Conservation (phyloP, 2,888 invertebrate genomes). For the Cactoblastis cactorum region DNA sequence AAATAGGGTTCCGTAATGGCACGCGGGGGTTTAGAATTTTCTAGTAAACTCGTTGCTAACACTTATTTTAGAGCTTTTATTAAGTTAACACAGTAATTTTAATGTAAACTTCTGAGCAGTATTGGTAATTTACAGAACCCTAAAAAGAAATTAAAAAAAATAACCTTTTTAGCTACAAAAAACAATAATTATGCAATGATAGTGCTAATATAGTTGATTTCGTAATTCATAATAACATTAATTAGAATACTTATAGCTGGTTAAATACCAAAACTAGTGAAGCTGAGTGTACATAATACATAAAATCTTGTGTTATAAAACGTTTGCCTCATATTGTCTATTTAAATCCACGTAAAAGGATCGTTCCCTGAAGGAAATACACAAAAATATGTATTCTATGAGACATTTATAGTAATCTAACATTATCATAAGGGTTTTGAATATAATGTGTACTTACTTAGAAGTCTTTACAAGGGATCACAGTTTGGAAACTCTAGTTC, state of each 20-base stretch:
- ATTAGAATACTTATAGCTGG: slow-evolving; percentile 5
- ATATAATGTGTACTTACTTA: slow-evolving; percentile 65
- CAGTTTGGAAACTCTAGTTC: slow-evolving; percentile 75
- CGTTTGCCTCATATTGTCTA: slow-evolving; percentile 12
- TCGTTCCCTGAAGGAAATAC: slow-evolving; percentile 1
- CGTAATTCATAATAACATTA: no score
- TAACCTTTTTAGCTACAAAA: no score
- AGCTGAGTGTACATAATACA: slow-evolving; percentile 6
- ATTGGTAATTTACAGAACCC: no score
- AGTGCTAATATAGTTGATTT: no score
- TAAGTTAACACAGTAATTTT: no score
- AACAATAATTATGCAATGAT: no score
- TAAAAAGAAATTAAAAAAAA: no score
- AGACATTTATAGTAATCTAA: slow-evolving; percentile 25
- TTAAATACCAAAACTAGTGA: slow-evolving; percentile 10
- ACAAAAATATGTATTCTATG: slow-evolving; percentile 6
- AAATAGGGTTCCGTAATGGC: no score
- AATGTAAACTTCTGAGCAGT: no score
- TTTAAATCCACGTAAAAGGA: slow-evolving; percentile 6
- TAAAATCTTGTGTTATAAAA: slow-evolving; percentile 6
- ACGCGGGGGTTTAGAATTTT: no score
- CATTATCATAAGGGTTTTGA: slow-evolving; percentile 33
- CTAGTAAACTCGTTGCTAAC: no score
- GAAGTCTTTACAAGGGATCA: slow-evolving; percentile 79
- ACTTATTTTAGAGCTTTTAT: no score